These are phyloP conservation scores for Pseudomyrmex dendroicus DNA, from an alignment of 1,140 invertebrate genomes.

Conservation along the genomic window DNA sequence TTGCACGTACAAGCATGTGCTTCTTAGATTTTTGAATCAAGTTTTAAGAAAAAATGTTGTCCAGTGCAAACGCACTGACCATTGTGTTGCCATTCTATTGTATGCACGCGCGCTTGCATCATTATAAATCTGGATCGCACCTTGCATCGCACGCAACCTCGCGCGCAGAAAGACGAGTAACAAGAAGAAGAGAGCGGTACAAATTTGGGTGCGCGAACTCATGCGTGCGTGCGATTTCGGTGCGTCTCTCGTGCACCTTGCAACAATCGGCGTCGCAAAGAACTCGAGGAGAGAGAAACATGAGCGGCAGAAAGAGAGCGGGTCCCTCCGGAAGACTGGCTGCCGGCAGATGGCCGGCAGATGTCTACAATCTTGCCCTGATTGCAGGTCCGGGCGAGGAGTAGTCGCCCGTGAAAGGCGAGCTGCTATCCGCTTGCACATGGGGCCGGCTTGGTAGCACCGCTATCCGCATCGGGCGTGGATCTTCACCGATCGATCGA, in stretches of 20 bases:
- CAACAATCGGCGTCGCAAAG: not conserved
- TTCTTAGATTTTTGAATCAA: too few relatives aligned
- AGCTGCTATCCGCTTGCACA: constrained; percentile 37
- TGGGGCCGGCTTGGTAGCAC: constrained; percentile 35
- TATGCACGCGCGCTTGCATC: not conserved
- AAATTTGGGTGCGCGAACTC: not conserved
- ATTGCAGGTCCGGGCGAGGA: constrained; percentile 62
- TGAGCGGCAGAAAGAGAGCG: constrained; percentile 5
- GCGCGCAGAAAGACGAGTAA: not conserved
- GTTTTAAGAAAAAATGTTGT: too few relatives aligned
- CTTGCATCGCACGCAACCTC: constrained; percentile 32
- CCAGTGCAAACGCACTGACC: too few relatives aligned
- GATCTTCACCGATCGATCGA: constrained; percentile 42
- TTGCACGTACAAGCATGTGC: too few relatives aligned
- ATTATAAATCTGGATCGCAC: constrained; percentile 54
- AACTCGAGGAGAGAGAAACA: not conserved
- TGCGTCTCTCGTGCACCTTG: constrained; percentile 52
- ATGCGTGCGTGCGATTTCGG: constrained; percentile 59
- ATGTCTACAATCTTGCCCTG: constrained; percentile 69
- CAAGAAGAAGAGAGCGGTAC: not conserved
- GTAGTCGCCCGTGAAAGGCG: constrained; percentile 68
- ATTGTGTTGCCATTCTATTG: too few relatives aligned
- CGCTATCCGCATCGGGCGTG: constrained; percentile 20
- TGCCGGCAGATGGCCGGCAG: constrained; percentile 72
- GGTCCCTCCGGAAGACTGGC: constrained; percentile 53